Conservation (phyloP, 2,888 invertebrate species). For the Tenthredo distinguenda region DNA sequence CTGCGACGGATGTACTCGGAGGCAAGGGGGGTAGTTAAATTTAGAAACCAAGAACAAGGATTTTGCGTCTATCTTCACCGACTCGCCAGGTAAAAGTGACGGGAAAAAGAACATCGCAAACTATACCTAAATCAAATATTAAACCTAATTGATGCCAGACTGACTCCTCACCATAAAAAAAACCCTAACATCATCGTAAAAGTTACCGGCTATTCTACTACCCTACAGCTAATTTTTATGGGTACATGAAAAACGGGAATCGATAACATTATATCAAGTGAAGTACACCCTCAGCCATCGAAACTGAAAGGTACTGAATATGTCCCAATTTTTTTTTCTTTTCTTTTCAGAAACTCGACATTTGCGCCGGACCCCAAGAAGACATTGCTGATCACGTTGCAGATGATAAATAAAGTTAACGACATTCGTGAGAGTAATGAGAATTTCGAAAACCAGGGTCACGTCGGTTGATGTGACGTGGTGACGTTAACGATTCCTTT, state of each 20-base stretch:
- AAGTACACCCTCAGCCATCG: not conserved
- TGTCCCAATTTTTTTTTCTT: not conserved
- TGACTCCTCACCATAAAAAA: not conserved
- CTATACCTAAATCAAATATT: not conserved
- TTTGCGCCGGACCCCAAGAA: not conserved
- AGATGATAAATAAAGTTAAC: not conserved
- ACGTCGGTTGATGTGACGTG: not conserved
- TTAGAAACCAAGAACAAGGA: not conserved
- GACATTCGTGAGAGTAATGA: not conserved
- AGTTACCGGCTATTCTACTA: not conserved
- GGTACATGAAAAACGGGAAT: not conserved
- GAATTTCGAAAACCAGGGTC: not conserved
- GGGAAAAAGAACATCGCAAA: not conserved
- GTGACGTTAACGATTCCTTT: conserved; percentile 12
- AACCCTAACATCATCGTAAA: not conserved
- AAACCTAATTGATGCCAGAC: not conserved
- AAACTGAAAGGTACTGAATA: not conserved
- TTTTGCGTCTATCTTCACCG: not conserved
- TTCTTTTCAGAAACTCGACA: not conserved
- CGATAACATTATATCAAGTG: not conserved
- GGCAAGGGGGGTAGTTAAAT: not conserved
- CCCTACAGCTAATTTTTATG: not conserved
- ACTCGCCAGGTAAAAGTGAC: not conserved
- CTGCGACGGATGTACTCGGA: not conserved
- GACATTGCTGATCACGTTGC: not conserved